These are phyloP conservation scores for Epinotia ramella DNA, from an alignment of 2,888 invertebrate species.

Conservation along the genomic window DNA sequence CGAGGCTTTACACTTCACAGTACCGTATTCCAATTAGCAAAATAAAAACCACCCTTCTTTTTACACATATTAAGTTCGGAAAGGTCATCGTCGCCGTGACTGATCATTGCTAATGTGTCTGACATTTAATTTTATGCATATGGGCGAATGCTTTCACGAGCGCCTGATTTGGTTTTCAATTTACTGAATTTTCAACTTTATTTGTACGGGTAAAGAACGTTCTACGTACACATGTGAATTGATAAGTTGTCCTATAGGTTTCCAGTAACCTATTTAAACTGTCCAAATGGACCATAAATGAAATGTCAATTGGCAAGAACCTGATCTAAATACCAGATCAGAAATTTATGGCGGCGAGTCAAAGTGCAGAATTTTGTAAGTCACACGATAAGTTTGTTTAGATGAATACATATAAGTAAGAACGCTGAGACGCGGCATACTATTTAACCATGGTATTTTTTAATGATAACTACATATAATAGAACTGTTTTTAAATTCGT, in stretches of 20 bases:
- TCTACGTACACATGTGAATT: background rate
- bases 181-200: slow-evolving; percentile 11
- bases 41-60: slow-evolving; percentile 8
- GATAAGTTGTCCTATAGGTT: background rate
- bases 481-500: background rate
- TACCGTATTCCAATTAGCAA: slow-evolving; percentile 27
- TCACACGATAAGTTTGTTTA: background rate
- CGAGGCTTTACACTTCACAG: slow-evolving; percentile 3
- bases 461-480: too few relatives aligned
- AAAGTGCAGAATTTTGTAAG: too few relatives aligned
- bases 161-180: background rate
- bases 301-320: slow-evolving; percentile 39
- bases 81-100: slow-evolving; percentile 22
- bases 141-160: slow-evolving; percentile 11
- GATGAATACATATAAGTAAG: background rate
- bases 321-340: slow-evolving; percentile 33
- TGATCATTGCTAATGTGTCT: slow-evolving; percentile 64
- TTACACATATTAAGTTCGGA: slow-evolving; percentile 27
- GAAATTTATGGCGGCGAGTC: slow-evolving; percentile 1
- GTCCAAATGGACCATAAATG: slow-evolving; percentile 24
- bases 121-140: slow-evolving; percentile 61
- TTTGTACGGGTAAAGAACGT: slow-evolving; percentile 4
- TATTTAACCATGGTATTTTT: background rate
- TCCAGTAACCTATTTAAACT: slow-evolving; percentile 26
- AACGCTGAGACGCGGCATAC: background rate